These are phyloP conservation scores for Hepsetus odoe DNA, from an alignment of 2,113 vertebrate species.

Conservation along the genomic window DNA sequence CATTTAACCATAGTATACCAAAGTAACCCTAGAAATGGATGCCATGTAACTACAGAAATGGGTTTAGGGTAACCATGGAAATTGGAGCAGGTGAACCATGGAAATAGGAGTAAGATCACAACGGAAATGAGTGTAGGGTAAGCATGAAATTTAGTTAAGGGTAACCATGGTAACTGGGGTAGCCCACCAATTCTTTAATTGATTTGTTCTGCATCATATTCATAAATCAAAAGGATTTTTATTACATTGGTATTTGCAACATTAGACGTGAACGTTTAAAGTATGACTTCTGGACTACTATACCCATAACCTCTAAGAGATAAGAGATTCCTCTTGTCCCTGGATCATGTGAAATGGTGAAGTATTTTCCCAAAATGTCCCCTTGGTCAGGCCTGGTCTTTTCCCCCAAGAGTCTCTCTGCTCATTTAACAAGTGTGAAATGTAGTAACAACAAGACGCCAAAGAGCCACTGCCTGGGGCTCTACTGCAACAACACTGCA, in stretches of 20 bases:
- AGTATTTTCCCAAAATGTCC: slow-evolving; percentile 23
- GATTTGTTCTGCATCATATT: no score
- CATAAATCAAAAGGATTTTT: no score
- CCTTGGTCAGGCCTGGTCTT: slow-evolving; percentile 1
- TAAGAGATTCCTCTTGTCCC: no score
- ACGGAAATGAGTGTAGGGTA: background rate
- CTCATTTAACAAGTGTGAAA: slow-evolving; percentile 11
- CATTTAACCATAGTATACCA: no score
- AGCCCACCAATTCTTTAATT: no score
- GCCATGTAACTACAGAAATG: no score
- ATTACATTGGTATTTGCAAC: no score
- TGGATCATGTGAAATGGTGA: background rate
- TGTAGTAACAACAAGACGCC: background rate
- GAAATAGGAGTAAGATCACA: background rate
- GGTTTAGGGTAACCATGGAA: no score
- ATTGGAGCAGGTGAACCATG: background rate
- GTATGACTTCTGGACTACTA: no score
- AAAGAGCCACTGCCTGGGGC: slow-evolving; percentile 3
- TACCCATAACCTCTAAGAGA: no score
- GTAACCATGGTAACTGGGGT: background rate
- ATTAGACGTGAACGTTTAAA: no score
- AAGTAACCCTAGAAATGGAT: no score
- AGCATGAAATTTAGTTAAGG: background rate
- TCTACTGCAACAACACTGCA: background rate
- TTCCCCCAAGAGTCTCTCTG: background rate